Percentiles rank a stretch among this genome's conserved stretches.
These are phyloP conservation scores for Muntiacus muntjak DNA, from an alignment of 2,113 vertebrate genomes.

Conservation along the genomic window DNA sequence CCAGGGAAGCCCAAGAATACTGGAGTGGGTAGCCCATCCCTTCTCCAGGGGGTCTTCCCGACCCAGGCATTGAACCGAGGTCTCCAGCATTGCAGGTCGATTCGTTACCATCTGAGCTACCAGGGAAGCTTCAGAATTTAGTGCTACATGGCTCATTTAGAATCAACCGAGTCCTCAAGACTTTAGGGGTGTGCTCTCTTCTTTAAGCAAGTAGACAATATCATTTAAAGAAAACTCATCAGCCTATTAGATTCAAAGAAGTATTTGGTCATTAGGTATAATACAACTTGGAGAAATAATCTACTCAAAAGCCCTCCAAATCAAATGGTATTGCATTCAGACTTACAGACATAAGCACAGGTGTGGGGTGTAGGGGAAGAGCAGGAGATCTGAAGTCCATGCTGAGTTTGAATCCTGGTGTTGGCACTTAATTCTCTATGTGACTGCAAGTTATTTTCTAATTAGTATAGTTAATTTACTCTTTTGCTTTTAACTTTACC, in stretches of 20 bases:
- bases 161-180: background rate
- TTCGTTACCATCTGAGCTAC: background rate
- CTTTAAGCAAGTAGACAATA: background rate
- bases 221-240: background rate
- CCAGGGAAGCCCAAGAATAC: background rate
- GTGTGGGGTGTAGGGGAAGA: background rate
- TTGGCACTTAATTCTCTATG: background rate
- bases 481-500: background rate
- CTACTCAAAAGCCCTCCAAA: background rate
- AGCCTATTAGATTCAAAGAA: background rate
- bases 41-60: background rate
- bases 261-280: background rate
- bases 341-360: background rate
- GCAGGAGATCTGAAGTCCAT: background rate
- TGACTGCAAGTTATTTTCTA: background rate
- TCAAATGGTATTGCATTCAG: background rate
- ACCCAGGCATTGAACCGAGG: background rate
- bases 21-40: background rate
- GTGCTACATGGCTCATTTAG: background rate
- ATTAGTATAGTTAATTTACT: background rate
- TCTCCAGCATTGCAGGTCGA: background rate
- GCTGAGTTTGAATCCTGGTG: background rate
- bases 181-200: background rate
- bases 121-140: background rate
- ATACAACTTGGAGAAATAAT: background rate